Evolutionary conservation across 1,140 invertebrate genomes (phyloP), one percentile per base, ranked within the genome.

Genomic region (Mya arenaria): DNA sequence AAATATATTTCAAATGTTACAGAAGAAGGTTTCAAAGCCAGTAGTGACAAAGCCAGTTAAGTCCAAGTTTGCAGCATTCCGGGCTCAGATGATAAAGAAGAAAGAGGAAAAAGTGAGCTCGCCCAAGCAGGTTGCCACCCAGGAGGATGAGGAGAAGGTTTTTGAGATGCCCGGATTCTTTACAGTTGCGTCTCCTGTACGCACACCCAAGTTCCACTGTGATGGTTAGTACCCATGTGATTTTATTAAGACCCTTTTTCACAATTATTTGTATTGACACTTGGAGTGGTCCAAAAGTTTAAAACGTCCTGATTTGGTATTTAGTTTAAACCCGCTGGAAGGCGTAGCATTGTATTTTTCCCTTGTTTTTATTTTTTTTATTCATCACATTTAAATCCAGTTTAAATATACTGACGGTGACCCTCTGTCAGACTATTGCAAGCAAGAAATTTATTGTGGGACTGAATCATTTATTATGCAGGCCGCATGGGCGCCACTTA

Each of bases 21-120:
- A 91, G 89, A 90, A 91, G 66, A 89, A 88, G 48, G 48, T 73
- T 52, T 56, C 71, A 19, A 75, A 82, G 58, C 48, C 77, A 30
- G 79, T 60, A 19, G 60, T 63, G 1, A 41, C 69, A 15, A 91
- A 91, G 52, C 69, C 88, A 34, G 88, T 74, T 4, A 89, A 85
- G 36, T 92, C 91, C 1, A 91, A 92, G 65, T 92, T 92, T 89
- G 90, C 91, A n/a, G 86, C 85, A 0, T 92, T 92, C 84, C 75
- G 87, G 23, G 87, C 89, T 10, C 85, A 89, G 44, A 89, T 92
- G 86, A 86, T 86, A 65, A 86, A 88, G 74, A 77, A 86, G 71
- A 63, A 71, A 52, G 23, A 48, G 13, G 58, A 77, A 4, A 10
- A 8, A n/a, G 39, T 52, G 4, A 66, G 30, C 19, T 34, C 44